Evolutionary conservation across 2,113 vertebrate genomes (phyloP).

Genomic region (Pyrgilauda ruficollis): DNA sequence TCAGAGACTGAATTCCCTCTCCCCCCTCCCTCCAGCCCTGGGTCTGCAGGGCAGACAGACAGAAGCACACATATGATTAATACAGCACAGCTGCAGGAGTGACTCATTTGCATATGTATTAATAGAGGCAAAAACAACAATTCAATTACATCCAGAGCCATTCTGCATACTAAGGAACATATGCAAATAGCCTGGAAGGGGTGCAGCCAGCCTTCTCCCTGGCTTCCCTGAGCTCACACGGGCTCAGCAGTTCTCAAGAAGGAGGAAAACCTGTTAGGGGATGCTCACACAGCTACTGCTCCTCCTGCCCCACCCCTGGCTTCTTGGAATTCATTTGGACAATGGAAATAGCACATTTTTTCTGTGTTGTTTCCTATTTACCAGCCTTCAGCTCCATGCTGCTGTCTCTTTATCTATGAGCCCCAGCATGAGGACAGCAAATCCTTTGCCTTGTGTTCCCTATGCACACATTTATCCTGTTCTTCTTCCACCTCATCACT

Average conservation of each 20-base stretch:
- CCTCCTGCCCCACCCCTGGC: neutral
- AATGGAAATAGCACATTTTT: slow-evolving; percentile 23
- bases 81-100: slow-evolving; percentile 80
- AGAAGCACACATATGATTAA: slow-evolving; percentile 76
- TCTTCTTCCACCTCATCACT: neutral
- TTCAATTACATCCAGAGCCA: slow-evolving; percentile 78
- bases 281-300: slow-evolving; percentile 26
- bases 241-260: slow-evolving; percentile 41
- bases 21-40: slow-evolving; percentile 52
- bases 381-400: neutral
- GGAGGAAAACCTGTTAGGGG: slow-evolving; percentile 37
- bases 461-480: neutral
- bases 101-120: slow-evolving; percentile 78
- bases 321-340: slow-evolving; percentile 62
- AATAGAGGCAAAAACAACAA: slow-evolving; percentile 80
- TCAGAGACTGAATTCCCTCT: slow-evolving; percentile 62
- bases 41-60: slow-evolving; percentile 75
- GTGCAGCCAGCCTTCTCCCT: slow-evolving; percentile 45
- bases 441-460: neutral
- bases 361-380: neutral
- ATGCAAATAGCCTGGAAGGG: slow-evolving; percentile 70
- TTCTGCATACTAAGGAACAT: slow-evolving; percentile 76
- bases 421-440: neutral
- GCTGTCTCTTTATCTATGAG: neutral
- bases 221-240: slow-evolving; percentile 52